Percentiles rank a stretch among this genome's conserved stretches.
Conservation (phyloP, 2,888 invertebrate genomes). For the Congeria kusceri region DNA sequence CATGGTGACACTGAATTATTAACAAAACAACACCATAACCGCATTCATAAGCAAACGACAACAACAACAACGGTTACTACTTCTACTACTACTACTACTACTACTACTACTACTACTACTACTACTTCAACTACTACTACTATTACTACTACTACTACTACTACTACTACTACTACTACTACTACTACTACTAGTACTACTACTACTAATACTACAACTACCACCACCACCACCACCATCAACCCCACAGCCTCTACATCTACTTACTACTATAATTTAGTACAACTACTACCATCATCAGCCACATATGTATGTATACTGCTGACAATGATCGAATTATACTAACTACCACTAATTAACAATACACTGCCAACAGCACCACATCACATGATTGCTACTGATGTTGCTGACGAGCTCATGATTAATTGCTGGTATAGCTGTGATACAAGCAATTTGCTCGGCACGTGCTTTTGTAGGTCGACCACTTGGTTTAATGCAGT, state of each 20-base stretch:
- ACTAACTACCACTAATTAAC: too few relatives aligned
- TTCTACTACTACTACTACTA: conserved; percentile 11
- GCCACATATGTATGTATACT: too few relatives aligned
- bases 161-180: conserved; percentile 41
- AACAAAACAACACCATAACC: too few relatives aligned
- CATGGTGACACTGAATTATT: too few relatives aligned
- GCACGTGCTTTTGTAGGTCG: conserved; percentile 1
- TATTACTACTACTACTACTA: conserved; percentile 33
- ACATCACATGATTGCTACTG: not conserved
- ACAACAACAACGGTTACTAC: not conserved
- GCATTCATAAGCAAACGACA: not conserved
- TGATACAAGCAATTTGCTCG: not conserved
- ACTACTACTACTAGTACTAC: conserved; percentile 44
- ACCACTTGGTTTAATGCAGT: not conserved
- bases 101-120: conserved; percentile 41
- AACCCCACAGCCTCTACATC: not conserved
- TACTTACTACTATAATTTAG: too few relatives aligned
- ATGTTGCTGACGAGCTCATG: too few relatives aligned
- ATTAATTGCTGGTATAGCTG: too few relatives aligned
- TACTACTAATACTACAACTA: conserved; percentile 2
- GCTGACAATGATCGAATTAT: too few relatives aligned
- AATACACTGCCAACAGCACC: not conserved
- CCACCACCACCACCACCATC: not conserved
- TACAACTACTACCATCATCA: too few relatives aligned
- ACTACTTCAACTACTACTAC: conserved; percentile 31